Base-by-base conservation (phyloP, 2,113 vertebrate species). In the Aptenodytes forsteri region DNA sequence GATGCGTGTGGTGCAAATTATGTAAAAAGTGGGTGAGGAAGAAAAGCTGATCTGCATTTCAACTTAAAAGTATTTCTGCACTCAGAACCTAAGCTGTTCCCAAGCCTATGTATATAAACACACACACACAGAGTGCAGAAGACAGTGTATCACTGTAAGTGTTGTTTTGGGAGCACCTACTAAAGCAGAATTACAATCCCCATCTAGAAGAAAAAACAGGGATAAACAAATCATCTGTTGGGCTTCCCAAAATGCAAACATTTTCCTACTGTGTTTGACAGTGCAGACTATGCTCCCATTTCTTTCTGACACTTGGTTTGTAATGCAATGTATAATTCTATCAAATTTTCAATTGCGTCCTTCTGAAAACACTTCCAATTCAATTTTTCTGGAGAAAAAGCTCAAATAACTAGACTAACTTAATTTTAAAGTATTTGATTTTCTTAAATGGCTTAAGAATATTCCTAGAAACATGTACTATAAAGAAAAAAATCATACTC, bases 21-120 rank as follows among this genome's bases (percentile, higher is more conserved):
- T 90, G 78, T 92, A 84, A 87, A 95, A 96, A 93, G 94, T 67
- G 80, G 83, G 56, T 89, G 83, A 85, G 61, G 38, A 91, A 87
- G 72, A 81, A 93, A 93, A 84, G 52, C 83, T 79, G 47, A 83
- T 94, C 66, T 85, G 89, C 91, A 95, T 96, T 96, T 94, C 91
- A 94, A 85, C 61, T 82, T 93, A 38, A 72, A 93, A 89, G 58
- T 77, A 73, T 38, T 90, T 80, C 26, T 85, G 78, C 49, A 61
- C 40, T 85, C 66, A 93, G 75, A 92, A 85, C 23, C 38, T n/a
- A 91, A 79, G 73, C 66, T 65, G 32, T 87, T 96, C 38, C 40
- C 52, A 67, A 79, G 30, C 36, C 30, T 44, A 16, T 34, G 25
- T 62, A 64, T 34, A 71, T 67, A 62, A 55, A 42, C 66, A 84